Conservation (phyloP, 2,797 vertebrate species). For the Cetoscarus ocellatus region DNA sequence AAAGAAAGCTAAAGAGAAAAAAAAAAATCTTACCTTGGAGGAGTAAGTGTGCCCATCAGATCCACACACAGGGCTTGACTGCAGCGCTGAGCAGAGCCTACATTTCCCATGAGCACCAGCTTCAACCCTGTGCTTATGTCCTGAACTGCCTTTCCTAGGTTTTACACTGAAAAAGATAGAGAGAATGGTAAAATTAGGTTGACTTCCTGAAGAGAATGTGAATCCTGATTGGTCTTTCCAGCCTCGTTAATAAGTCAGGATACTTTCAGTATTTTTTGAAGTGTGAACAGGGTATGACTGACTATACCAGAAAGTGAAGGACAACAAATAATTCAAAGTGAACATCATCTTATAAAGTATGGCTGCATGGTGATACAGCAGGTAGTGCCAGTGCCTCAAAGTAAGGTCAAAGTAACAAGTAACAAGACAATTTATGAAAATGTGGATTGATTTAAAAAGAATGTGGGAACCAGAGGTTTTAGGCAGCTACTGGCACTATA, state of each 20-base stretch:
- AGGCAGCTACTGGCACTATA: no score
- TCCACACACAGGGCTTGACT: slow-evolving; percentile 85
- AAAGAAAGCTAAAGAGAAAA: background rate
- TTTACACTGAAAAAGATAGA: slow-evolving; percentile 78
- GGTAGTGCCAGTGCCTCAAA: no score
- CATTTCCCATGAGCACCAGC: slow-evolving; percentile 87
- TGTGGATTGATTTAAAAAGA: no score
- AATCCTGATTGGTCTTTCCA: slow-evolving; percentile 51
- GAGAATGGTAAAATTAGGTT: slow-evolving; percentile 19
- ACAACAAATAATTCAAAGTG: no score
- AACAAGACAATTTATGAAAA: no score
- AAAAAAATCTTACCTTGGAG: slow-evolving; percentile 77
- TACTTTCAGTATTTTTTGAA: no score
- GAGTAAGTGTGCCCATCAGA: slow-evolving; percentile 89
- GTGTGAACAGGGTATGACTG: no score
- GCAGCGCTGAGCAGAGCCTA: slow-evolving; percentile 84
- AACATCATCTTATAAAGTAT: no score
- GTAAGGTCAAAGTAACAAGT: no score
- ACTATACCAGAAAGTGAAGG: no score
- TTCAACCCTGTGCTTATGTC: slow-evolving; percentile 88
- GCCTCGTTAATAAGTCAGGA: slow-evolving; percentile 38
- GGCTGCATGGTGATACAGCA: no score
- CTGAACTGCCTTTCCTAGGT: slow-evolving; percentile 89
- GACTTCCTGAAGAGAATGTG: slow-evolving; percentile 45
- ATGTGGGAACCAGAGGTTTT: no score